Base-by-base conservation (phyloP, 2,113 vertebrate genomes). In the Tachysurus vachellii region DNA sequence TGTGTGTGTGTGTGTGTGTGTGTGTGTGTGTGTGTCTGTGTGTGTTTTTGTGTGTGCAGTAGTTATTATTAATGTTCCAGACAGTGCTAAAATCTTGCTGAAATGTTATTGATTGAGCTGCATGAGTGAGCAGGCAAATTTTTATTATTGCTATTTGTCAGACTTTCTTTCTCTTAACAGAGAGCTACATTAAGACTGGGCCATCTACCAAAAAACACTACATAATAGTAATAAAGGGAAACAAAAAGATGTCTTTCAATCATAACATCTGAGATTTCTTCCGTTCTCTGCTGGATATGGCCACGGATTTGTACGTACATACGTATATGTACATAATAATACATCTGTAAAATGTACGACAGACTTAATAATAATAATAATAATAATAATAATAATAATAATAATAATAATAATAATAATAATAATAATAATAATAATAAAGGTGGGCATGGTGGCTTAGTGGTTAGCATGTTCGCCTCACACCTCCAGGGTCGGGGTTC, bases 91-190 rank as follows among this genome's bases (percentile, higher is more conserved):
- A 50, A 61, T 71, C 68, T 57, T 79, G 80, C 21, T 44, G 26
- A 79, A 88, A 87, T 76, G 59, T 36, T 71, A 90, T 80, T 42
- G 77, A 88, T 75, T 80, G 84, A 50, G 80, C 9, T 6, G 87
- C 87, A 88, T 80, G 87, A 70, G 31, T 70, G 64, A 90, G 89
- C 81, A 76, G 64, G 21, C 56, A 76, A 64, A 85, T 59, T 90
- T 84, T 62, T 87, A 70, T 86, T 85, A 87, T 12, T n/a, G 76
- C 70, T 71, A 54, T 82, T 77, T 50, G 64, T 73, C 73, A 54
- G 59, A 23, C 77, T 85, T 85, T 80, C 47, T 64, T 57, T 75
- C 79, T 84, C 36, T 68, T 50, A 76, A 56, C 64, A 10, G 79
- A 53, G 31, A 68, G 47, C 82, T 26, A 64, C 80, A 83, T 83